Evolutionary conservation across 2,888 invertebrate genomes (phyloP).

Genomic region (Cremastobaeus sp.): DNA sequence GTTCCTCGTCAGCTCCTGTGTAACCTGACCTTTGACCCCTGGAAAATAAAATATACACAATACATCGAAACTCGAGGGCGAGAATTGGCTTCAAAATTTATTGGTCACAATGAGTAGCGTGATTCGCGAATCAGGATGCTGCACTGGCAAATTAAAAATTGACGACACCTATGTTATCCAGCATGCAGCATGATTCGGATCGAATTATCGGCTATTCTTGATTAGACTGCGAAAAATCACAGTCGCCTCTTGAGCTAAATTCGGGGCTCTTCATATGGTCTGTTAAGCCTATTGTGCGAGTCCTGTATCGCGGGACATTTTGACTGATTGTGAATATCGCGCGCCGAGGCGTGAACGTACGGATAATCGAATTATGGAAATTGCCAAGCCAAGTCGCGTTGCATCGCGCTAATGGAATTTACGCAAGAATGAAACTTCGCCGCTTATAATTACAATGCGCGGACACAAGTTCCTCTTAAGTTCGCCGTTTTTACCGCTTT

Average conservation of each 20-base stretch:
- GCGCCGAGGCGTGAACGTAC: conserved; percentile 37
- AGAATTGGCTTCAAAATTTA: too few relatives aligned
- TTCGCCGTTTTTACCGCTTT: conserved; percentile 36
- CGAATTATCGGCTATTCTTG: conserved; percentile 4
- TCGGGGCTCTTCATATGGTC: conserved; percentile 22
- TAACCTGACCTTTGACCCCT: too few relatives aligned
- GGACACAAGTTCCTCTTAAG: conserved; percentile 16
- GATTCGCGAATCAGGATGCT: too few relatives aligned
- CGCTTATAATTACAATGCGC: conserved; percentile 34
- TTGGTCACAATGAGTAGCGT: too few relatives aligned
- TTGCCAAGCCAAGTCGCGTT: conserved; percentile 59
- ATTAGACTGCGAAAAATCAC: conserved; percentile 23
- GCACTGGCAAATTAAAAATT: too few relatives aligned
- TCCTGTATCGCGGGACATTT: conserved; percentile 50
- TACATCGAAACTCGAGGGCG: too few relatives aligned
- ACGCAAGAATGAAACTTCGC: conserved; percentile 49
- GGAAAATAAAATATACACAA: too few relatives aligned
- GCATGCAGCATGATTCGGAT: neutral
- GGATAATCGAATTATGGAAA: conserved; percentile 65
- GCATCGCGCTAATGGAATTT: conserved; percentile 62
- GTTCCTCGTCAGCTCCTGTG: too few relatives aligned
- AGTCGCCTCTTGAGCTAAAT: conserved; percentile 24
- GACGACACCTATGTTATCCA: too few relatives aligned
- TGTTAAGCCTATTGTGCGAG: conserved; percentile 46
- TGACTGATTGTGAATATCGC: conserved; percentile 52